Evolutionary conservation across 2,888 invertebrate species (phyloP).

Genomic region (Aromia moschata): DNA sequence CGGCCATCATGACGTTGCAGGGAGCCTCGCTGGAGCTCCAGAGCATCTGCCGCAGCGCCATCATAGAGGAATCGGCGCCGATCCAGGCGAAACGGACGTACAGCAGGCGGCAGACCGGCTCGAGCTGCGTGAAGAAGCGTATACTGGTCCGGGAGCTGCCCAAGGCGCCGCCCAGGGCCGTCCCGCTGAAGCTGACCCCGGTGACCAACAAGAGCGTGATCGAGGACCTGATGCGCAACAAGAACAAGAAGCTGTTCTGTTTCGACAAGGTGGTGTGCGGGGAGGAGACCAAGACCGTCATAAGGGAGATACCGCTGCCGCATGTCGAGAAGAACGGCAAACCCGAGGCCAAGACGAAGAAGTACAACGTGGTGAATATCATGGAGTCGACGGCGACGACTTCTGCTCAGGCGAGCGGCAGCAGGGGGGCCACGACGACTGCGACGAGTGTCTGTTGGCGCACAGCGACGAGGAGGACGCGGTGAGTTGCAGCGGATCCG

Average conservation of each 20-base stretch:
- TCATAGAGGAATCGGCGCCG: not conserved
- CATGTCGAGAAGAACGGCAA: not conserved
- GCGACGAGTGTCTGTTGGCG: constrained; percentile 4
- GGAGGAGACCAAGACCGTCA: constrained; percentile 20
- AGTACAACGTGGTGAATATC: not conserved
- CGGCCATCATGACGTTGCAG: constrained; percentile 39
- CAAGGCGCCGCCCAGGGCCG: not conserved
- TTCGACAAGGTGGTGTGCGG: constrained; percentile 29
- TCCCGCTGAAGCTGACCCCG: constrained; percentile 27
- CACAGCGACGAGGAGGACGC: not conserved
- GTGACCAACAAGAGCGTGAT: constrained; percentile 38
- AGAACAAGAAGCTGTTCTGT: constrained; percentile 35
- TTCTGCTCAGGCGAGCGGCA: not conserved
- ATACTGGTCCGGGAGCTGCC: constrained; percentile 3
- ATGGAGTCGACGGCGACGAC: not conserved
- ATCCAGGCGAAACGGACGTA: constrained; percentile 26
- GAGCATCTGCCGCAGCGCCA: not conserved
- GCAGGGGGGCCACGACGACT: too few species aligned
- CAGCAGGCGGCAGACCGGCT: constrained; percentile 4
- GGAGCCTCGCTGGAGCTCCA: constrained; percentile 20
- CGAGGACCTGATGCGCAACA: constrained; percentile 33
- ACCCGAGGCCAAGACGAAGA: not conserved
- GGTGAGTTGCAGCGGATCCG: not conserved
- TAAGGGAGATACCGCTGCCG: constrained; percentile 21
- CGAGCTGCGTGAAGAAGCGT: not conserved